Conservation (phyloP, 1,140 invertebrate genomes). For the Aphaenogaster ashmeadi region DNA sequence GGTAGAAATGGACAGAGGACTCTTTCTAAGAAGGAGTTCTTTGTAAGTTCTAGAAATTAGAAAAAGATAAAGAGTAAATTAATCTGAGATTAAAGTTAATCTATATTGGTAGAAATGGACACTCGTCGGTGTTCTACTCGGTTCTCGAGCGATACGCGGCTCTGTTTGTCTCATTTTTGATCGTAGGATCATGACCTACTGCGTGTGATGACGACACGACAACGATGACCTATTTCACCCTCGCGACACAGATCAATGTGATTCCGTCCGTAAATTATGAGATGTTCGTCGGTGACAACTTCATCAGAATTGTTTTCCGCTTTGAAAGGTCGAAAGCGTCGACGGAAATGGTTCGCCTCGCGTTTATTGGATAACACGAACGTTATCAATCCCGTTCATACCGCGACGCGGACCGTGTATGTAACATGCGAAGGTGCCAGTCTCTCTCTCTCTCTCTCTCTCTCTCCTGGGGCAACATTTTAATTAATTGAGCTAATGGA, state of each 20-base stretch:
- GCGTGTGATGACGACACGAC: not conserved
- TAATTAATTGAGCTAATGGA: slow-evolving; percentile 72
- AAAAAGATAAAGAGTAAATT: too few species aligned
- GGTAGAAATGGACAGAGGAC: too few species aligned
- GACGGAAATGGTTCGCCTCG: not conserved
- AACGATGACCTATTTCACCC: not conserved
- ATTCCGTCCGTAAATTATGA: slow-evolving; percentile 19
- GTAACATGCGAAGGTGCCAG: slow-evolving; percentile 9
- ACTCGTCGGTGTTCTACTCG: not conserved
- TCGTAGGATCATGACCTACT: not conserved
- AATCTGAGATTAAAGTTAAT: too few species aligned
- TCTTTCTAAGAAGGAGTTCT: too few species aligned
- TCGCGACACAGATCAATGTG: not conserved
- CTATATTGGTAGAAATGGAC: too few species aligned
- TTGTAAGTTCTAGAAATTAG: too few species aligned
- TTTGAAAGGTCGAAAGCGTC: slow-evolving; percentile 1
- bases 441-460: not conserved
- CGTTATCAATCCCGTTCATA: not conserved
- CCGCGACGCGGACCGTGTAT: not conserved
- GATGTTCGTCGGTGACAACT: not conserved
- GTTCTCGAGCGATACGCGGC: not conserved
- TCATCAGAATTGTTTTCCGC: not conserved
- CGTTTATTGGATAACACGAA: not conserved
- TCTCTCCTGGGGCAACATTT: slow-evolving; percentile 46
- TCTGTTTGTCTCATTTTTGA: not conserved